Base-by-base conservation (phyloP, 2,797 vertebrate genomes). In the Coregonus sp. region DNA sequence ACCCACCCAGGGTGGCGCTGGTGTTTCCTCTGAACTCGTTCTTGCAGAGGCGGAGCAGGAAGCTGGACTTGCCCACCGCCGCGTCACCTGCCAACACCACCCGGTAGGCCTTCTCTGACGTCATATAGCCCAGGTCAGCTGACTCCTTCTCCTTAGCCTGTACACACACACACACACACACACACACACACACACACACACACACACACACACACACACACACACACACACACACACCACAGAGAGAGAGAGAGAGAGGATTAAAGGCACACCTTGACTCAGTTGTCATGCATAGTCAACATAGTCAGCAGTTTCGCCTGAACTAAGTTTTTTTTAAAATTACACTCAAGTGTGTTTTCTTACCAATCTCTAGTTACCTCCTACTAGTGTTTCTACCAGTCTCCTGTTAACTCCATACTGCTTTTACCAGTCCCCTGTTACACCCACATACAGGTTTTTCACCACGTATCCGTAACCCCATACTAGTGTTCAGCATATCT, bases 1-100 rank as follows among this genome's bases (percentile, higher is more conserved):
- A 54, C 92, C 76, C 93, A 99, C 97, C 98, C 16, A 99, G 89
- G 11, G 97, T 99, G 25, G 97, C 92, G 74, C 94, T 96, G 76
- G 93, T 95, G 84, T 94, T 96, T 68, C 94, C 88, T 83, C 93
- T 94, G 89, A 99, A 99, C 89, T 99, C 97, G 14, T 99, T 99
- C 93, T 98, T 98, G 93, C 97, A 99, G 83, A 99, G 95, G 61
- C 98, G 96, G 77, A 95, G 93, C 78, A 99, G 95, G 87, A 99
- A 99, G 89, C 98, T 98, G 78, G 97, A 98, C 88, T 99, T 99
- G 68, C 98, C 98, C 81, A 99, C 98, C 0, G 97, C 97, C 35
- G 97, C 97, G 0, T 99, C 97, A 75, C 97, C 97, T 1, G 96
- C 96, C 81, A 99, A 91, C 73, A 99, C 96, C 1, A 99, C 96